Base-by-base conservation (phyloP, 1,140 invertebrate species). In the Euwallacea fornicatus region DNA sequence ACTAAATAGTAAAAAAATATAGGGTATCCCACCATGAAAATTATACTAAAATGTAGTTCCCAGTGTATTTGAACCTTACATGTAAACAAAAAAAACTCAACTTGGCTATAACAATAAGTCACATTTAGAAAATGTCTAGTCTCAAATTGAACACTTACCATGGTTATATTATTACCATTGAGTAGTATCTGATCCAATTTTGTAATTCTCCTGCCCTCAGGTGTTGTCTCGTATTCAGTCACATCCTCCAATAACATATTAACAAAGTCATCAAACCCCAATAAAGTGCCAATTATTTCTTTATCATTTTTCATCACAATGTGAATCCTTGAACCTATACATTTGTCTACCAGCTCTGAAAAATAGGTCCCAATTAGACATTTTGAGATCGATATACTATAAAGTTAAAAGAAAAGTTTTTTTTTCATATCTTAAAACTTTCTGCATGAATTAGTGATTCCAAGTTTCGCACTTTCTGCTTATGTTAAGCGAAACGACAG, bases 221-320 rank as follows among this genome's bases (percentile, higher is more conserved):
- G 91, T 0, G 98, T 99, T 16, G 91, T 94, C 85, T 99, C 98
- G 81, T 94, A 95, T 83, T 96, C 94, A 0, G 93, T 95, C 0
- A 96, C 94, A 84, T 96, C 94, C 79, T 96, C 95, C 67, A 97
- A 81, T 9, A 97, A 85, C 94, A 97, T 97, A 83, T 97, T 99
- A 11, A 99, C 98, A 84, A 98, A 99, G 83, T 99, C 97, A 84
- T 99, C 98, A 83, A 99, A 99, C 7, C 98, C 98, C 70, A 96
- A 85, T 15, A 99, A 82, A 0, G 97, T 98, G 67, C 98, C 98
- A 10, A 99, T 96, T 79, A 99, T 97, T 88, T 99, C 98, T 83
- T 98, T 99, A 79, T 99, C 97, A 82, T 97, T 98, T 84, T 99
- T 99, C 97, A 99, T 99, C 50, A 99, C 98, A 33, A 99, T 98